Evolutionary conservation across 2,797 vertebrate species (phyloP).

Genomic region (Pristis pectinata): DNA sequence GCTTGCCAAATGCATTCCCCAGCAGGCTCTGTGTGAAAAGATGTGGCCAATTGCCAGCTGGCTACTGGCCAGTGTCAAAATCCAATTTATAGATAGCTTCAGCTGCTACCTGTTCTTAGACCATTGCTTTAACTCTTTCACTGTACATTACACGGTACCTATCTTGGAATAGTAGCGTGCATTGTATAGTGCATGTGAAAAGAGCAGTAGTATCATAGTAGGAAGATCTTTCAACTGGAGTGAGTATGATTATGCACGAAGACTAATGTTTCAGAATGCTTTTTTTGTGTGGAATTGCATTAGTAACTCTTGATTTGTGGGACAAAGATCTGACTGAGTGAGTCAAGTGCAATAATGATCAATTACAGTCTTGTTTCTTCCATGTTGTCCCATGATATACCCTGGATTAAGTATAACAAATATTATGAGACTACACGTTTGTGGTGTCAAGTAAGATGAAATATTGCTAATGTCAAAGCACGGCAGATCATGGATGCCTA

Average conservation of each 20-base stretch:
- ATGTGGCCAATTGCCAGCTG: slow-evolving; percentile 12
- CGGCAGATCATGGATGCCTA: neutral
- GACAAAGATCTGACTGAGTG: neutral
- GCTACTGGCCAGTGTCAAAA: slow-evolving; percentile 22
- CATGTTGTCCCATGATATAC: neutral
- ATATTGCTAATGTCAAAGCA: neutral
- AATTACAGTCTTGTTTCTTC: neutral
- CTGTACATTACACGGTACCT: neutral
- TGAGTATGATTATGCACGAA: neutral
- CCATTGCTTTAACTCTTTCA: neutral
- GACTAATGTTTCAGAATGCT: neutral
- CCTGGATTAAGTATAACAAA: neutral
- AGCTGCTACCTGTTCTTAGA: slow-evolving; percentile 16
- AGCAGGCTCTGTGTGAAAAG: slow-evolving; percentile 1
- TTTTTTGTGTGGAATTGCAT: neutral
- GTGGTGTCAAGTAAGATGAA: neutral
- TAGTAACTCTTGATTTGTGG: neutral
- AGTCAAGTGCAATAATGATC: neutral
- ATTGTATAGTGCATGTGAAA: neutral
- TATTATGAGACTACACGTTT: neutral
- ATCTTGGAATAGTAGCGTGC: neutral
- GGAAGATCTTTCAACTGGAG: neutral
- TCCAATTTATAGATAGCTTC: slow-evolving; percentile 24
- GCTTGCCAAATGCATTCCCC: slow-evolving; percentile 32
- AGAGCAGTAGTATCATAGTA: neutral